Conservation (phyloP, 2,797 vertebrate species). For the Neostethus bicornis region DNA sequence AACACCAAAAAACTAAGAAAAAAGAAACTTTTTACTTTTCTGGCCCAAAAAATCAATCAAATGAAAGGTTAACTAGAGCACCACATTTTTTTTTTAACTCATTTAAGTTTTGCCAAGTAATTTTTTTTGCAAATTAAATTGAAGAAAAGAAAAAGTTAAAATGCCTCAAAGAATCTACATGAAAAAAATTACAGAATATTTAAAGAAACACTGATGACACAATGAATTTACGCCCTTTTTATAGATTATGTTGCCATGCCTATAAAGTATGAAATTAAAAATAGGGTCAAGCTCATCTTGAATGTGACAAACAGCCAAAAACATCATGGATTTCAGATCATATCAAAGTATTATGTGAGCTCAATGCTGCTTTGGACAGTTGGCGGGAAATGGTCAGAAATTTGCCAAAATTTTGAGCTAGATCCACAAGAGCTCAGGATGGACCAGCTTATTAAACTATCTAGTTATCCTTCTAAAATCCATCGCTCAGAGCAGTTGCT, state of each 20-base stretch:
- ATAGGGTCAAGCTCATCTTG: not conserved
- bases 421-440: not conserved
- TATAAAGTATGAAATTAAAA: not conserved
- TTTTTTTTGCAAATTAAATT: no score
- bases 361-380: not conserved
- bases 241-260: not conserved
- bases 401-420: not conserved
- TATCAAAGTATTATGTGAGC: not conserved
- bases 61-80: no score
- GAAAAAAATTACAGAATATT: no score
- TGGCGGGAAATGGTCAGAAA: not conserved
- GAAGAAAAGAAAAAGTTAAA: no score
- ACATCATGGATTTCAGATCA: not conserved
- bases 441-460: not conserved
- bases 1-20: no score
- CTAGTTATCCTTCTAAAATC: not conserved
- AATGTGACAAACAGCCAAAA: not conserved
- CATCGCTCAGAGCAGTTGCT: not conserved
- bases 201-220: no score
- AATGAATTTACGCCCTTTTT: no score
- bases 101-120: no score
- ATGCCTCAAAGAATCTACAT: no score
- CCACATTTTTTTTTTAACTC: no score
- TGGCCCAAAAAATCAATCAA: no score
- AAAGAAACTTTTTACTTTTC: no score